Percentiles rank a stretch among this genome's conserved stretches.
These are phyloP conservation scores for Ectropis crepuscularia DNA, from an alignment of 2,888 invertebrate genomes.

Conservation along the genomic window DNA sequence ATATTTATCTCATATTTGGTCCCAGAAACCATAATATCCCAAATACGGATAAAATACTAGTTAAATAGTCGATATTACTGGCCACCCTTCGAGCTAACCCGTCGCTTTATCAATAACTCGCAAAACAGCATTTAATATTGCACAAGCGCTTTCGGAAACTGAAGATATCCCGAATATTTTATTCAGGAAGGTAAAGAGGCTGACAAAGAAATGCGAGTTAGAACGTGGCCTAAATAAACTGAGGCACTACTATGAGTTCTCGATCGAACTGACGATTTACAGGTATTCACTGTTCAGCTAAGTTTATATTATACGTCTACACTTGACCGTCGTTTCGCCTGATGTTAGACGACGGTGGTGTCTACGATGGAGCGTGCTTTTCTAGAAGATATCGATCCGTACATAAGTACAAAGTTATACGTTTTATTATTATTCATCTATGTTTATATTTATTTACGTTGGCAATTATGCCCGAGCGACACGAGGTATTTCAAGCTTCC, in stretches of 20 bases:
- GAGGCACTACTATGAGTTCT: conserved; percentile 52
- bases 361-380: too few relatives aligned
- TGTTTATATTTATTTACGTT: not conserved
- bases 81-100: conserved; percentile 38
- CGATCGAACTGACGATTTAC: conserved; percentile 28
- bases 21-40: not conserved
- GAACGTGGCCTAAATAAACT: conserved; percentile 78
- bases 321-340: too few relatives aligned
- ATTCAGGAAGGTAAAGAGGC: conserved; percentile 77
- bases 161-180: conserved; percentile 81
- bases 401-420: too few relatives aligned
- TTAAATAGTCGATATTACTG: conserved; percentile 9
- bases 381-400: too few relatives aligned
- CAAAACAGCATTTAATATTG: conserved; percentile 67
- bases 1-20: too few relatives aligned
- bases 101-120: conserved; percentile 63
- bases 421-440: too few relatives aligned
- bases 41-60: conserved; percentile 11
- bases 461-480: too few relatives aligned
- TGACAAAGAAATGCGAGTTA: conserved; percentile 80
- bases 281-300: too few relatives aligned
- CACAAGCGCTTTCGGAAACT: conserved; percentile 60
- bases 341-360: too few relatives aligned
- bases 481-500: too few relatives aligned
- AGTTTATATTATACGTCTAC: too few relatives aligned